phyloP scores from a whole-genome alignment of 1,140 invertebrate genomes.

The Nephila pilipes region DNA sequence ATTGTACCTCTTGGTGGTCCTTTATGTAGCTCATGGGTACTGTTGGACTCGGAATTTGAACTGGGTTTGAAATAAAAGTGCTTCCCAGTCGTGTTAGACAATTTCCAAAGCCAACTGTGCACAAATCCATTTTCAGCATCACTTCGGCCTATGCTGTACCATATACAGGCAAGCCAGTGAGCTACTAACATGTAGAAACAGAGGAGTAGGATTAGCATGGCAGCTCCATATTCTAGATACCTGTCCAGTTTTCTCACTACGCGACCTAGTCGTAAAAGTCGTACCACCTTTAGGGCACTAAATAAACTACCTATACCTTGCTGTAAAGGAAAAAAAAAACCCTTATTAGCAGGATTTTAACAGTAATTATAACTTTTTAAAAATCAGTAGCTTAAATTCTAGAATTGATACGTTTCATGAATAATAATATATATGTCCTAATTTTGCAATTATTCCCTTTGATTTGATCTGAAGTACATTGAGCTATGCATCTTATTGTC shows the following conservation, averaged over 20 bases:
- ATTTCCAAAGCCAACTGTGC: constrained; percentile 96
- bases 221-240: constrained; percentile 99
- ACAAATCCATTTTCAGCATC: constrained; percentile 90
- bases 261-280: constrained; percentile 95
- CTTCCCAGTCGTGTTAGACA: constrained; percentile 93
- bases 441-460: no score
- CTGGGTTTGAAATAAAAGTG: constrained; percentile 72
- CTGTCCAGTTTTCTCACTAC: constrained; percentile 99
- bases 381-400: no score
- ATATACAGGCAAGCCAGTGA: constrained; percentile 99
- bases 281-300: constrained; percentile 99
- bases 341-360: background rate
- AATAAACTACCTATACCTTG: constrained; percentile 99
- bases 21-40: constrained; percentile 90
- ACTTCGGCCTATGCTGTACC: constrained; percentile 94
- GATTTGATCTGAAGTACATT: no score
- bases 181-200: constrained; percentile 99
- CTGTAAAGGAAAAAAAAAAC: constrained; percentile 69
- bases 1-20: constrained; percentile 89
- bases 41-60: constrained; percentile 80
- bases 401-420: no score
- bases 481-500: no score
- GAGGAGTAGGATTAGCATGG: constrained; percentile 98
- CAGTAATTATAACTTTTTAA: no score
- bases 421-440: no score